These are phyloP conservation scores for Chloroceryle amazona DNA, from an alignment of 2,797 vertebrate genomes.

Conservation along the genomic window DNA sequence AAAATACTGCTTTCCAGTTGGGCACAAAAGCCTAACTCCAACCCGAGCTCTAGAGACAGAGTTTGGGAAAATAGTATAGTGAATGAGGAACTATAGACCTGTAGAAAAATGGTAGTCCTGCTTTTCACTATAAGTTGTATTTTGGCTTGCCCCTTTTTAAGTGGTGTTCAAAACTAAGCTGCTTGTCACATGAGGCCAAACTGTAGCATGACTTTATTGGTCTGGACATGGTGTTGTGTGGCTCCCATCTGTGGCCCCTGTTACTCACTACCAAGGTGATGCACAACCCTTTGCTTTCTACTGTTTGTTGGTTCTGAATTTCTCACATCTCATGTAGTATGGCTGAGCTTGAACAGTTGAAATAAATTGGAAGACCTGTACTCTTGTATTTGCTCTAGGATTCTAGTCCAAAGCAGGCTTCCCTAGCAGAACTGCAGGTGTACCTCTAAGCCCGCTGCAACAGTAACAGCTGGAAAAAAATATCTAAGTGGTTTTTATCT, in stretches of 20 bases:
- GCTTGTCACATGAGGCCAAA: neutral
- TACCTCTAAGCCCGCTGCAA: neutral
- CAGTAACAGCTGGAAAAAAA: neutral
- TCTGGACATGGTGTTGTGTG: rapidly evolving
- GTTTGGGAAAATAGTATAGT: neutral
- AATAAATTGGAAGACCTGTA: neutral
- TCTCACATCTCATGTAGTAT: neutral
- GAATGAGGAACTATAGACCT: neutral
- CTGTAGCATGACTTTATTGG: neutral
- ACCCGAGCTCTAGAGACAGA: neutral
- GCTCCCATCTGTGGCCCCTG: neutral
- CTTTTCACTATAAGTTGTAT: neutral
- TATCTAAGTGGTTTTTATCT: neutral
- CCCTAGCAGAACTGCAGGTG: neutral
- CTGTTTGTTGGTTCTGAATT: neutral
- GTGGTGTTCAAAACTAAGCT: neutral
- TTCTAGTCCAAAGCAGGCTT: neutral
- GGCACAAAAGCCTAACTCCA: neutral
- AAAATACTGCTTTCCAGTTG: neutral
- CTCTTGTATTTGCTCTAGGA: neutral
- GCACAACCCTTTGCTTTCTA: neutral
- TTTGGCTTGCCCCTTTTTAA: neutral
- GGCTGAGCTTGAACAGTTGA: neutral
- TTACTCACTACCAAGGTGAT: neutral
- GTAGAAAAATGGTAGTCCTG: neutral